Base-by-base conservation (phyloP, 1,140 invertebrate genomes). In the Drosophila sucinea region DNA sequence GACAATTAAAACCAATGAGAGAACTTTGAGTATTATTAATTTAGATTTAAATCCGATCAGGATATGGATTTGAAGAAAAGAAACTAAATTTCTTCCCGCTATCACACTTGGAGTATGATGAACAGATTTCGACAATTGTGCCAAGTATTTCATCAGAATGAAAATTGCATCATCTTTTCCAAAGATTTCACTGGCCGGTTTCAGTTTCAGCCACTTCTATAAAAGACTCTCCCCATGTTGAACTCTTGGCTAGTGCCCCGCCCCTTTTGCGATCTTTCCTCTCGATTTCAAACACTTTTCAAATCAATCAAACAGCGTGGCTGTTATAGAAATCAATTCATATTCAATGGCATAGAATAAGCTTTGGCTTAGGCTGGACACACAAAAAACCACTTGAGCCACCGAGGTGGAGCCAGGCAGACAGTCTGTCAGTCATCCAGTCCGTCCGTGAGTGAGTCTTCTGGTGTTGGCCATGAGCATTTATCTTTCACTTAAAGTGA, bases 401-500 rank as follows among this genome's bases (percentile, higher is more conserved):
- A 51, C 3, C 8, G 10, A 51, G 44, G 44, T 51, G 44, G 44
- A 51, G 44, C 27, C 73, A 79, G 76, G 73, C 70, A 51, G 11
- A 4, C 78, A 79, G 79, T 47, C 75, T 70, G 57, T 78, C 78
- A 44, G 10, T n/a, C 78, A 76, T 75, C 55, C 79, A 72, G 61
- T 81, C 79, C 70, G 75, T 79, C 75, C 73, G 65, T 67, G 55
- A 63, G 60, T 58, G 70, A 74, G 63, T 68, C 69, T 70, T 68
- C 67, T 47, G 61, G 67, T 51, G 44, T 27, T 51, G 44, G 44
- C 67, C 74, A 58, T 70, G 64, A 67, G 80, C 78, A 86, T 90
- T 90, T 90, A 90, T 91, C 90, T 91, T 91, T 91, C 90, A 91
- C 90, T 91, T 91, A 91, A 91, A 91, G 89, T 91, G 90, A 91